Base-by-base conservation (phyloP, 1,140 invertebrate species). In the Lanistes nyassanus region DNA sequence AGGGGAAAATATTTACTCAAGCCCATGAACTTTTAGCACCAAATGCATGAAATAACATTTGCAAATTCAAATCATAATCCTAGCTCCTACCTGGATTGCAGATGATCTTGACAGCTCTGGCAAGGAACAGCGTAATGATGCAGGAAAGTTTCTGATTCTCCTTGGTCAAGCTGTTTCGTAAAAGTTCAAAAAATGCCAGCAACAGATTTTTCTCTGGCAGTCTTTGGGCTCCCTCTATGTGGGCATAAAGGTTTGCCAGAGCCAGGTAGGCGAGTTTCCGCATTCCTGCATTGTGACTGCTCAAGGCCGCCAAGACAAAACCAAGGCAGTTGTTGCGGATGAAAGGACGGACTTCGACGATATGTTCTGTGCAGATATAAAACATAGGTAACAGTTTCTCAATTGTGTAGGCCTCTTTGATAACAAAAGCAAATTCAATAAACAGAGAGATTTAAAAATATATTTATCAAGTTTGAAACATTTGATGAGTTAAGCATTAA, bases 321-420 rank as follows among this genome's bases (percentile, higher is more conserved):
- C 62, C 62, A 62, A 75, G 64, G 53, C 65, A 66, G 39, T 75
- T 75, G 47, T 26, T 42, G 6, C 31, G 13, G 55, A 75, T 75
- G 65, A 75, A 75, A 4, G 64, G 34, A 13, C 65, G 64, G 3
- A 66, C 31, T 36, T 75, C 64, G 3, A 75, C 74, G 3, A 75
- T 16, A 51, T 67, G 36, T 53, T 67, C 74, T 75, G 64, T 1
- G 29, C 21, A n/a, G n/a, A n/a, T n/a, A n/a, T n/a, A n/a, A 31
- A 65, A 31, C 9, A 60, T 29, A 7, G 0, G 31, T 60, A 60
- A 60, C 23, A 4, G 1, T 60, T 60, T 60, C 31, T n/a, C n/a
- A n/a, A n/a, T n/a, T n/a, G n/a, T n/a, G n/a, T n/a, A n/a, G n/a
- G n/a, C n/a, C n/a, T n/a, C n/a, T n/a, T n/a, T n/a, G n/a, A n/a